A percentile compares a stretch with the other conserved stretches of the same genome.
Conservation (phyloP, 2,113 vertebrate species). For the Lanius ludovicianus region DNA sequence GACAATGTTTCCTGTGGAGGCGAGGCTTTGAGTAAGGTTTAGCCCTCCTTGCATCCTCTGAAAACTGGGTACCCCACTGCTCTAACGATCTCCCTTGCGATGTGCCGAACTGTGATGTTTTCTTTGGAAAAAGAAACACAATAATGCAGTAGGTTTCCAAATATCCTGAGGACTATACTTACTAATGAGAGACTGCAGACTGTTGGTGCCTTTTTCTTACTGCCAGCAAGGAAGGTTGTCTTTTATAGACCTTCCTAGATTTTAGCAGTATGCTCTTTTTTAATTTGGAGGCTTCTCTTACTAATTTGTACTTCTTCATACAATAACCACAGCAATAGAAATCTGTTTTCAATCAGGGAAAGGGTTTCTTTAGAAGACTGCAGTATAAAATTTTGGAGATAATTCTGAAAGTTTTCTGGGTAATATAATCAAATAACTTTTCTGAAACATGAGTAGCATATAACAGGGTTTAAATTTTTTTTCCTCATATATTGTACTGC, state of each 20-base stretch:
- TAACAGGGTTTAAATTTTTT: not conserved
- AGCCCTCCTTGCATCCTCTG: not conserved
- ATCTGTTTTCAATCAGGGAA: not conserved
- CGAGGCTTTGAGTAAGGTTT: not conserved
- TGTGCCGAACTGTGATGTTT: not conserved
- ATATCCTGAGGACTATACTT: slow-evolving; percentile 6
- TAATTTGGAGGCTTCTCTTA: not conserved
- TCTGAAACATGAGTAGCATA: not conserved
- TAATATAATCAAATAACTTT: not conserved
- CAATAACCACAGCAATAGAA: not conserved
- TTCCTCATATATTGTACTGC: not conserved
- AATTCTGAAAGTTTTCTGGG: not conserved
- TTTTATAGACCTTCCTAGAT: not conserved
- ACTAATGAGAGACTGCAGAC: not conserved
- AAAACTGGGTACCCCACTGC: not conserved
- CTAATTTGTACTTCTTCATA: not conserved
- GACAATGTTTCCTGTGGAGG: not conserved
- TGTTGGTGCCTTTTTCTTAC: not conserved
- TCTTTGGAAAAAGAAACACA: slow-evolving; percentile 6
- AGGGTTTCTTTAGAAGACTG: not conserved
- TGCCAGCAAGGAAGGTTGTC: not conserved
- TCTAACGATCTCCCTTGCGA: not conserved
- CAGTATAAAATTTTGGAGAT: not conserved
- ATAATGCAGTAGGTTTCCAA: not conserved
- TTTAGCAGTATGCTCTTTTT: not conserved